Evolutionary conservation across 2,113 vertebrate species (phyloP), one percentile per base, ranked within the genome.

Genomic region (Shinisaurus crocodilurus): DNA sequence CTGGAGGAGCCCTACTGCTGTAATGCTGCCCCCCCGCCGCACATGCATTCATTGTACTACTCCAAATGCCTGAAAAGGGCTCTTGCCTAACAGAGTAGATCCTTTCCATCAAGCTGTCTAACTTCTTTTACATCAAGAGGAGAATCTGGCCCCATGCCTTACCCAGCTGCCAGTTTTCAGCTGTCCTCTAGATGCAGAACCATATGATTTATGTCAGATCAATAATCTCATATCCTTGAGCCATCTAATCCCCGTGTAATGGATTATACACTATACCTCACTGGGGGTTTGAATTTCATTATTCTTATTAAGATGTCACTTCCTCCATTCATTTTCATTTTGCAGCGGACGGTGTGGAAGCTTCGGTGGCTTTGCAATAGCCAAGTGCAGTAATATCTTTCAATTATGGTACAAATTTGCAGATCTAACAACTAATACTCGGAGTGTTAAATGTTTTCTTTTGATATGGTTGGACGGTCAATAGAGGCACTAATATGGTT

Each of bases 301-400:
- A 94, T 95, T 95, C 85, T 92, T 94, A 94, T 94, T 93, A 95
- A 94, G 89, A 94, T 96, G 87, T 91, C 82, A 93, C 95, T 96
- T 95, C 57, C 83, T 93, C 86, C 32, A 88, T 91, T 95, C 85
- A 92, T 95, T 96, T 95, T 89, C 45, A 93, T 94, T 96, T 96
- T 94, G 83, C 20, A 89, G 67, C 93, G 83, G 84, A 72, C 80
- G 89, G 27, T 45, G 84, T 63, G 90, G 92, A 96, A 94, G 48
- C 37, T 90, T 94, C 89, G 23, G 89, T 93, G 88, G 48, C 43
- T 94, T 95, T 95, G 72, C 89, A 94, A 63, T 63, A 93, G 48
- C 86, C 91, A 93, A 91, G 85, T 96, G 94, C 1, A 48, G 50
- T 90, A 91, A 93, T 92, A 76, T 85, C 86, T 94, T 94, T 95